Evolutionary conservation across 2,113 vertebrate species (phyloP), one percentile per base, ranked within the genome.

Genomic region (Anseranas semipalmata): DNA sequence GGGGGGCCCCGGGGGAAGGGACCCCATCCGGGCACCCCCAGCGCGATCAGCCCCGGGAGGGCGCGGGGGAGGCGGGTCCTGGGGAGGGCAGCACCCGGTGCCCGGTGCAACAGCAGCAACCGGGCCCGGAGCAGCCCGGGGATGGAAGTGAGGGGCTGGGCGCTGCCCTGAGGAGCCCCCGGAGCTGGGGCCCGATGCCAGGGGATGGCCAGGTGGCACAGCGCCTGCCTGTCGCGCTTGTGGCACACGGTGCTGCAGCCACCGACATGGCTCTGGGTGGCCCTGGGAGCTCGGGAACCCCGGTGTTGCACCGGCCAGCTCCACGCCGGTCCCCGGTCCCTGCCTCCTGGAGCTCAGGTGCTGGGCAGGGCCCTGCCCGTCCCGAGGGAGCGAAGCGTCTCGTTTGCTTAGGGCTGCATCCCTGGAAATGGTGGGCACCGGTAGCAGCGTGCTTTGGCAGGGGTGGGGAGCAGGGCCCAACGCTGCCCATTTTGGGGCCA

Each of bases 401-500:
- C 1, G 3, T 30, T 12, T 7, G 43, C 32, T 20, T 7, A 28
- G 28, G 53, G 60, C 8, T 10, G 3, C 3, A 1, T 4, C 35
- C 45, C 33, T 2, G 52, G 39, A 19, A 0, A 28, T 10, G 65
- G n/a, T 4, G 32, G 35, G 2, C 8, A 2, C 41, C 0, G 5
- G 32, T 7, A 20, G 10, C 2, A 4, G 27, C 5, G 53, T 8
- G 33, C 21, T 62, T 25, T 7, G 24, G 13, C 37, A 11, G 30
- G 27, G 32, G 18, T 0, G 0, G 25, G n/a, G 53, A 45, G 32
- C 8, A 1, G 27, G 15, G 13, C 10, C 45, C 52, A 46, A 46
- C 15, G 1, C 22, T 2, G 3, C 3, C 17, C 1, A 0, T 32
- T 79, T 15, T 21, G 48, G 33, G 50, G 43, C 9, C 55, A 0